A percentile compares a stretch with the other conserved stretches of the same genome.
These are phyloP conservation scores for Sterna hirundo DNA, from an alignment of 2,113 vertebrate genomes.

Conservation along the genomic window DNA sequence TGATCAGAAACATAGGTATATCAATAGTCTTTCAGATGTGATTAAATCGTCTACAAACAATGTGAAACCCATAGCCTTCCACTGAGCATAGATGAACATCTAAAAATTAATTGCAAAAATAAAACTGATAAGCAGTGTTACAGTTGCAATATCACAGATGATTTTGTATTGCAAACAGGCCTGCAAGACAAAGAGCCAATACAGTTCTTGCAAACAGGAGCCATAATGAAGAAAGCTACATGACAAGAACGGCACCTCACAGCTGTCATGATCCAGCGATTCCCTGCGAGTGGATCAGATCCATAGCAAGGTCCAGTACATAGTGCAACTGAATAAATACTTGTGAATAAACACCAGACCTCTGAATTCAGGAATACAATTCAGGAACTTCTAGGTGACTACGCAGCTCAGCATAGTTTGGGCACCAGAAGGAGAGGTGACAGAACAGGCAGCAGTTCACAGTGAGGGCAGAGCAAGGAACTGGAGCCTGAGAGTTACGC, in stretches of 20 bases:
- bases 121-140: neutral
- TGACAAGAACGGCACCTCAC: neutral
- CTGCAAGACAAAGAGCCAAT: neutral
- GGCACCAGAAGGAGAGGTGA: neutral
- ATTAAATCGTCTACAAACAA: neutral
- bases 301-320: neutral
- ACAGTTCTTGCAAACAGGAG: neutral
- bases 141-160: neutral
- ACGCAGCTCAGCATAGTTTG: neutral
- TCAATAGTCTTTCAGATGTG: neutral
- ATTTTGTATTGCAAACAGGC: neutral
- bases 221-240: neutral
- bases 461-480: neutral
- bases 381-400: neutral
- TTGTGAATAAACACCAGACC: neutral
- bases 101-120: neutral
- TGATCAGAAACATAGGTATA: neutral
- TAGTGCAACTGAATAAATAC: neutral
- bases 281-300: neutral
- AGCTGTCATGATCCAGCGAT: neutral
- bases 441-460: neutral
- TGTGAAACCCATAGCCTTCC: neutral
- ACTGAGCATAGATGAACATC: neutral
- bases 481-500: rapidly evolving
- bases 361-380: neutral